Conservation (phyloP, 1,140 invertebrate species). For the Tenebrio molitor region DNA sequence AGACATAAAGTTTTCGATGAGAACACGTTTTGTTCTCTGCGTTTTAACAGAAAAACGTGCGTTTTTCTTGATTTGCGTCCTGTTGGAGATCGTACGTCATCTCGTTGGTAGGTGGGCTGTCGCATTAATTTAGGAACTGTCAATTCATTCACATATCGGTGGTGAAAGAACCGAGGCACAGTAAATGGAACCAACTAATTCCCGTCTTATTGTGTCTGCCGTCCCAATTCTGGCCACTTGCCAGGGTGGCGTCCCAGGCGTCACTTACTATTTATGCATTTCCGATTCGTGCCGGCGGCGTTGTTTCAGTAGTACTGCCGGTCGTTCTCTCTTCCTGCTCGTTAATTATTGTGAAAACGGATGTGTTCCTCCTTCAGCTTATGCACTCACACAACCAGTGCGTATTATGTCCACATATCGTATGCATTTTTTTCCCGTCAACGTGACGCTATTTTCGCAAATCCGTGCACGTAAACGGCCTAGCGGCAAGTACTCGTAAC, state of each 20-base stretch:
- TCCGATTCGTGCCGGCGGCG: constrained; percentile 36
- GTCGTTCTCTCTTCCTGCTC: constrained; percentile 41
- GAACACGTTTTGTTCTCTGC: no score
- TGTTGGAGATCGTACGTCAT: background rate
- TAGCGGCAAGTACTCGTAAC: constrained; percentile 38
- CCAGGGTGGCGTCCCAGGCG: constrained; percentile 35
- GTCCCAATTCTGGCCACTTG: constrained; percentile 21
- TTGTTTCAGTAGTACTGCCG: constrained; percentile 27
- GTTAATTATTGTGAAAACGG: constrained; percentile 41
- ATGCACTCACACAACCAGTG: background rate
- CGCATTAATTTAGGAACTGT: background rate
- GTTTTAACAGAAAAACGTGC: no score
- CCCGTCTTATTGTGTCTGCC: constrained; percentile 37
- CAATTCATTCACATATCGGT: constrained; percentile 24
- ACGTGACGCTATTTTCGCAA: constrained; percentile 42
- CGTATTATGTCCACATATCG: constrained; percentile 11
- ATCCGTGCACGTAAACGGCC: constrained; percentile 24
- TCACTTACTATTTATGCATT: constrained; percentile 45
- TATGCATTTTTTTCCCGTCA: constrained; percentile 15
- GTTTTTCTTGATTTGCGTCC: no score
- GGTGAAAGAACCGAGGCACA: background rate
- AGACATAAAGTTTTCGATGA: no score
- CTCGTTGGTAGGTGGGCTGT: background rate
- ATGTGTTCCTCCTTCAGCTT: constrained; percentile 23
- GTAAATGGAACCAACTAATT: constrained; percentile 21